phyloP scores from a whole-genome alignment of 2,888 invertebrate genomes.

The Steinernema scapterisci region DNA sequence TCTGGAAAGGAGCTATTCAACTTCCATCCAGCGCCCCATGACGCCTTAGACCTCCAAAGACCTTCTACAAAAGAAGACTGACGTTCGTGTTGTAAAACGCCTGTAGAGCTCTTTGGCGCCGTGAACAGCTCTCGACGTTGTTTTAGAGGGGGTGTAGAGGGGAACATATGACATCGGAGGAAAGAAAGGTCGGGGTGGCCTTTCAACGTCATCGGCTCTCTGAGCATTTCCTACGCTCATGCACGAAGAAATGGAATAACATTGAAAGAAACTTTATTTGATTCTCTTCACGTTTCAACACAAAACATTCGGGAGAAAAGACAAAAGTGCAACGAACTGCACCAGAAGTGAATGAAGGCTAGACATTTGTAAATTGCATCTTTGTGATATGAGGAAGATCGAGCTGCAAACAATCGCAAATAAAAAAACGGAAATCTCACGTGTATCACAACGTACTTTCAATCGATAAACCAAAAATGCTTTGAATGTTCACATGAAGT shows the following conservation, averaged over 20 bases:
- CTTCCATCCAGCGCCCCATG: too few species aligned
- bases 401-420: not conserved
- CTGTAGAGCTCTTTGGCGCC: not conserved
- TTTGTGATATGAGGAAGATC: constrained; percentile 2
- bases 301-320: not conserved
- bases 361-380: constrained; percentile 1
- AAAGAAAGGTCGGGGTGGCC: not conserved
- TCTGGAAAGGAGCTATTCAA: too few species aligned
- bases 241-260: not conserved
- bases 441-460: too few species aligned
- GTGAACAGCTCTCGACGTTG: not conserved
- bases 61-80: not conserved
- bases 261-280: constrained; percentile 1
- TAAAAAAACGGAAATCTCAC: not conserved
- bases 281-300: not conserved
- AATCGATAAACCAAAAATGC: too few species aligned
- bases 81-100: constrained; percentile 9
- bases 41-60: not conserved
- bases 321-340: constrained; percentile 16
- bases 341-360: constrained; percentile 3
- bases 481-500: too few species aligned
- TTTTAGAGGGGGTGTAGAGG: constrained; percentile 13
- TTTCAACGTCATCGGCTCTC: not conserved
- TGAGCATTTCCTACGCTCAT: not conserved
- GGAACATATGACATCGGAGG: constrained; percentile 19